phyloP scores from a whole-genome alignment of 2,888 invertebrate species.

The Entomobrya multifasciata region DNA sequence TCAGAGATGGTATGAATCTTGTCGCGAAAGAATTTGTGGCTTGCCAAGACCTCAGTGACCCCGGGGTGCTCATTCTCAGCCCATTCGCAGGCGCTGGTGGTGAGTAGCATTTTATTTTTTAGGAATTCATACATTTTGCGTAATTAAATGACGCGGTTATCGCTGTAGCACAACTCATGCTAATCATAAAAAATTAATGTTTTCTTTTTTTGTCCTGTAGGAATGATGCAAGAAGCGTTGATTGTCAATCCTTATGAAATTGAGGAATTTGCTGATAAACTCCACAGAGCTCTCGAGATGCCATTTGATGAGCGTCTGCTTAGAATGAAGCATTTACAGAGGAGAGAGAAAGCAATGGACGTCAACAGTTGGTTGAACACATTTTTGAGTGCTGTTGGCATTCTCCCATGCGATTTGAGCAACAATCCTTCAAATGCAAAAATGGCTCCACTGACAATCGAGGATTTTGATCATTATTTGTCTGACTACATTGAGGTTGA shows the following conservation, averaged over 20 bases:
- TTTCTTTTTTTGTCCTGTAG: too few relatives aligned
- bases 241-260: conserved; percentile 82
- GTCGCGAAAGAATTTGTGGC: conserved; percentile 82
- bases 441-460: conserved; percentile 81
- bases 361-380: conserved; percentile 82
- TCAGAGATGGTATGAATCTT: conserved; percentile 82
- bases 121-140: too few relatives aligned
- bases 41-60: conserved; percentile 81
- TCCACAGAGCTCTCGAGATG: conserved; percentile 82
- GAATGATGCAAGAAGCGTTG: conserved; percentile 82
- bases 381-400: conserved; percentile 81
- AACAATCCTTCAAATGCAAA: conserved; percentile 80
- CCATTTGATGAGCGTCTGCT: conserved; percentile 81
- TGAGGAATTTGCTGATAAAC: conserved; percentile 81
- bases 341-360: conserved; percentile 81
- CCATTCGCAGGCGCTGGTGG: conserved; percentile 82
- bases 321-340: conserved; percentile 82
- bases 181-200: too few relatives aligned
- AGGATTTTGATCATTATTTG: conserved; percentile 81
- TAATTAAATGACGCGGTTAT: too few relatives aligned
- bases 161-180: too few relatives aligned
- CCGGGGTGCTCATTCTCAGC: conserved; percentile 82
- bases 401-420: conserved; percentile 80
- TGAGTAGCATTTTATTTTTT: conserved; percentile 57
- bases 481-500: conserved; percentile 80